Percentiles rank a stretch among this genome's conserved stretches.
phyloP scores from a whole-genome alignment of 2,113 vertebrate genomes.

The Periophthalmus modestus region DNA sequence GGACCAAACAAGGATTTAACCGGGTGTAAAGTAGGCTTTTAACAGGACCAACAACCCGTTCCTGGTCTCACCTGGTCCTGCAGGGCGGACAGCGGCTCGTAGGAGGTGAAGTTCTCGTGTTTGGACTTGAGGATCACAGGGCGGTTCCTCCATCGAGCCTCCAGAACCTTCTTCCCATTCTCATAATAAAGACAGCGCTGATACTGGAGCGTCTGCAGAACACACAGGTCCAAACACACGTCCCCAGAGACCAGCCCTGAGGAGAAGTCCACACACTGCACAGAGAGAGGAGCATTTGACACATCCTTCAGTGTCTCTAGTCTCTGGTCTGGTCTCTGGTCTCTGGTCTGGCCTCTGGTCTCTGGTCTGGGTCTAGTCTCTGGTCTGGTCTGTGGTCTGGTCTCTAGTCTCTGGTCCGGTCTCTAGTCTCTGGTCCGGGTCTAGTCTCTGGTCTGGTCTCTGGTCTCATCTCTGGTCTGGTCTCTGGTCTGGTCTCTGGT shows the following conservation, averaged over 20 bases:
- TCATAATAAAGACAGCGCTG: constrained; percentile 91
- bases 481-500: too few species aligned
- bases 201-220: constrained; percentile 82
- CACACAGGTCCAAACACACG: constrained; percentile 92
- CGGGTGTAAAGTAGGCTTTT: background rate
- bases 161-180: constrained; percentile 94
- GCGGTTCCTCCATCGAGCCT: constrained; percentile 87
- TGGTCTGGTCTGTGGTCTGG: too few species aligned
- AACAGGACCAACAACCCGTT: background rate
- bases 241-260: constrained; percentile 83
- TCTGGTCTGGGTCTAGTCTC: too few species aligned
- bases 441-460: too few species aligned
- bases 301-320: too few species aligned
- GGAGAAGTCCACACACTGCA: constrained; percentile 87
- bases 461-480: too few species aligned
- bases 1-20: background rate
- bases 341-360: too few species aligned
- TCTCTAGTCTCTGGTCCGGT: too few species aligned
- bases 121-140: constrained; percentile 92
- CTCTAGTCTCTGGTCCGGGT: too few species aligned
- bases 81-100: constrained; percentile 79
- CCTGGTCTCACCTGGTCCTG: constrained; percentile 55
- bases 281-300: too few species aligned
- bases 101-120: constrained; percentile 90
- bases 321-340: too few species aligned